Evolutionary conservation across 2,113 vertebrate genomes (phyloP), one percentile per base, ranked within the genome.

Genomic region (Sclerurus mexicanus): DNA sequence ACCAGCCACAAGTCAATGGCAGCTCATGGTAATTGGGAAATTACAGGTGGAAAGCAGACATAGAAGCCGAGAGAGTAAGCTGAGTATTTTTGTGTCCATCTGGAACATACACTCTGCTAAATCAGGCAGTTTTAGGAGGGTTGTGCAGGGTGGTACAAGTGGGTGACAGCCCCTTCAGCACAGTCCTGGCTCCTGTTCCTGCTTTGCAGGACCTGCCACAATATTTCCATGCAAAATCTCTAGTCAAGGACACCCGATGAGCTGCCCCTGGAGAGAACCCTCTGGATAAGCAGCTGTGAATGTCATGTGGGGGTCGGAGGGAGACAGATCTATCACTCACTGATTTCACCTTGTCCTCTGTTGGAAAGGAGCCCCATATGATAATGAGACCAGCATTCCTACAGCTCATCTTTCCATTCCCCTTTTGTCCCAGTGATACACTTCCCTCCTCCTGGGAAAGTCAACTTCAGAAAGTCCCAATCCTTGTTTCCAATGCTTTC

Each of bases 261-360:
- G 49, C 49, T 79, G 53, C 58, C 66, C 71, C 56, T 55, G 74
- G 66, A 67, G 68, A 42, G 50, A 30, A 64, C 0, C 4, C 10
- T 52, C 78, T 68, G 79, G 83, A 58, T 37, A 39, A 86, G 83
- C 88, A 86, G 46, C 85, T 66, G 39, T 62, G 90, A 93, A 90
- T 59, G 90, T 87, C 94, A 92, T 1, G 0, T 2, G 67, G 76
- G 35, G 63, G 40, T 71, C n/a, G 46, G 68, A 95, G 12, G 37
- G 47, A 89, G 79, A 31, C 63, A 63, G 68, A 63, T 69, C 27
- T 24, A 89, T 96, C 94, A 77, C 53, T 93, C 58, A 23, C 46
- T 42, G 71, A 28, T 89, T 91, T 96, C 89, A 90, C 88, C 82
- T 95, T 94, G 90, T 80, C 31, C 72, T 76, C 53, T 46, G 37